Conservation (phyloP, 2,888 invertebrate species). For the Drosophila cognata region DNA sequence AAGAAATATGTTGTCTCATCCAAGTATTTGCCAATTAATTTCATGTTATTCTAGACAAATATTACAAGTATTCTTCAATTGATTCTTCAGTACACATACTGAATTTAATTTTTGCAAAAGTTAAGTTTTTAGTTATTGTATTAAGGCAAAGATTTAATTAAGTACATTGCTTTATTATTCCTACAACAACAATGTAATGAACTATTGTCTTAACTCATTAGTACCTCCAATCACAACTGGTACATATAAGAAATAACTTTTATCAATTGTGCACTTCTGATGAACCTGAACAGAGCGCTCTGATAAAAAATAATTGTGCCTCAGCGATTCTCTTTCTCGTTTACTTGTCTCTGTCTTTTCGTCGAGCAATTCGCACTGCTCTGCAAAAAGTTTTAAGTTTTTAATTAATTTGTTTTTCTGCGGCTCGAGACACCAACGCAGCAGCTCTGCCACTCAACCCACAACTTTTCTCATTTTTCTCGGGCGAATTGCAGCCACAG, state of each 20-base stretch:
- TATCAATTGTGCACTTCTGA: constrained; percentile 19
- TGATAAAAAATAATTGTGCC: constrained; percentile 26
- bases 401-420: constrained; percentile 77
- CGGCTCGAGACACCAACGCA: constrained; percentile 44
- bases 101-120: neutral
- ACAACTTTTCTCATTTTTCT: constrained; percentile 58
- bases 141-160: neutral
- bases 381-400: constrained; percentile 69
- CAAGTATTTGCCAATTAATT: neutral
- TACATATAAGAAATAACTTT: neutral
- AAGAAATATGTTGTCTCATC: neutral
- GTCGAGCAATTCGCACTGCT: constrained; percentile 18
- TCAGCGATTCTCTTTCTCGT: constrained; percentile 11
- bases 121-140: neutral
- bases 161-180: neutral
- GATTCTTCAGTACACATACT: neutral
- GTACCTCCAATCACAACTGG: neutral
- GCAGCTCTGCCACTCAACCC: constrained; percentile 13
- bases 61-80: neutral
- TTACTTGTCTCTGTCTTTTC: neutral
- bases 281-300: constrained; percentile 12
- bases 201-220: neutral
- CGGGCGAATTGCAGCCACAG: constrained; percentile 8
- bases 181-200: neutral
- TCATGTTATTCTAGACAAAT: neutral